Evolutionary conservation across 64 coral and sea anemone species (phyloP).

Genomic region (Pocillopora verrucosa): DNA sequence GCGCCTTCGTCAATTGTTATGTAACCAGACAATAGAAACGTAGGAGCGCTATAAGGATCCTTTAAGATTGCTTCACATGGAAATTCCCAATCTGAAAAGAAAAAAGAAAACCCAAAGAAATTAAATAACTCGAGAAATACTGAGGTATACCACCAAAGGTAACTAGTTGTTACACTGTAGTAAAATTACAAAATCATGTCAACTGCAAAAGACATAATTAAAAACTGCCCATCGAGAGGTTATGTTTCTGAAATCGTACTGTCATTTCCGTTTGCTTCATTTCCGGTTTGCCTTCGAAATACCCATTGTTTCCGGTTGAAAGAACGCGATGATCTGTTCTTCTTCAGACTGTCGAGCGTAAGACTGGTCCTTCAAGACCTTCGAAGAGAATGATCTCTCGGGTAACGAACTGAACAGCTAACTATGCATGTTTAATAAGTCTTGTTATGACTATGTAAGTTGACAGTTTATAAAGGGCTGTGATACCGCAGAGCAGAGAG

Average conservation of each 20-base stretch:
- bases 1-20: background rate
- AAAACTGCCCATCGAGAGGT: background rate
- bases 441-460: background rate
- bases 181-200: background rate
- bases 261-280: background rate
- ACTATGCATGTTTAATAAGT: conserved; percentile 21
- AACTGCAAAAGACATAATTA: background rate
- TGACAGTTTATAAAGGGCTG: conserved; percentile 9
- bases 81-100: background rate
- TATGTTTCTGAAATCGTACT: background rate
- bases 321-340: background rate
- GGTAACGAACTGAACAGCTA: background rate
- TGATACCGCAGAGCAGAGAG: background rate
- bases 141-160: background rate
- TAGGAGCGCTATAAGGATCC: background rate
- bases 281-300: background rate
- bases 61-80: background rate
- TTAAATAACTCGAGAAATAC: background rate
- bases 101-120: background rate
- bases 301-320: conserved; percentile 10
- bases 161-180: background rate
- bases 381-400: background rate
- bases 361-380: background rate
- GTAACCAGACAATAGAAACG: background rate
- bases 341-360: background rate